Percentiles rank a stretch among this genome's conserved stretches.
Evolutionary conservation across 2,888 invertebrate genomes (phyloP).

Genomic region (Tetanocera ferruginea): DNA sequence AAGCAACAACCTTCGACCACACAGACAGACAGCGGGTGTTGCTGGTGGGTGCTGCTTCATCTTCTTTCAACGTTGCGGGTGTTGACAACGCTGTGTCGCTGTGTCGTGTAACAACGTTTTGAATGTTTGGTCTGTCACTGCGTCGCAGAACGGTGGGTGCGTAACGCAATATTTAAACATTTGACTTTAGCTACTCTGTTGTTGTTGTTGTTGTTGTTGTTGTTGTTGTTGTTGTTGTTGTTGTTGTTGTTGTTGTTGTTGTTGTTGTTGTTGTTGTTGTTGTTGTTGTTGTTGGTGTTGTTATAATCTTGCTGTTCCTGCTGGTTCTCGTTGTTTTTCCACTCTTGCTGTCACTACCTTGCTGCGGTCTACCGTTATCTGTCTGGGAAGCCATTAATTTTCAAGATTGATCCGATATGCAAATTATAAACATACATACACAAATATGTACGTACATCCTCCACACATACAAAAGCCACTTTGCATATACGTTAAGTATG

Average conservation of each 20-base stretch:
- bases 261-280: background rate
- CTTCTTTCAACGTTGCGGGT: background rate
- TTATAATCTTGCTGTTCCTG: constrained; percentile 17
- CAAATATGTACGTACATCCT: constrained; percentile 14
- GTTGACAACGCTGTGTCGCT: background rate
- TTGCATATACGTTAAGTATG: background rate
- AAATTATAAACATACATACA: constrained; percentile 62
- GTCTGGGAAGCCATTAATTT: constrained; percentile 67
- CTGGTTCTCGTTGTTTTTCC: constrained; percentile 7
- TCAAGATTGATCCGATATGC: constrained; percentile 68
- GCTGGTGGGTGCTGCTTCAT: background rate
- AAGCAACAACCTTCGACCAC: background rate
- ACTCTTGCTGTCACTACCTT: constrained; percentile 42
- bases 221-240: background rate
- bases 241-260: background rate
- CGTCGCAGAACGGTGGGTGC: background rate
- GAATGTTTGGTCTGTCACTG: background rate
- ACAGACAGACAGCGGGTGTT: background rate
- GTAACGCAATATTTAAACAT: constrained; percentile 5
- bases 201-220: background rate
- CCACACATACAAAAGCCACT: background rate
- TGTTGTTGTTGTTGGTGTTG: background rate
- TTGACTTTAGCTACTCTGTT: background rate
- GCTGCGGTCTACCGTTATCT: constrained; percentile 62
- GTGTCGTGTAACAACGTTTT: background rate